Base-by-base conservation (phyloP, 1,140 invertebrate genomes). In the Papilio polyxenes region DNA sequence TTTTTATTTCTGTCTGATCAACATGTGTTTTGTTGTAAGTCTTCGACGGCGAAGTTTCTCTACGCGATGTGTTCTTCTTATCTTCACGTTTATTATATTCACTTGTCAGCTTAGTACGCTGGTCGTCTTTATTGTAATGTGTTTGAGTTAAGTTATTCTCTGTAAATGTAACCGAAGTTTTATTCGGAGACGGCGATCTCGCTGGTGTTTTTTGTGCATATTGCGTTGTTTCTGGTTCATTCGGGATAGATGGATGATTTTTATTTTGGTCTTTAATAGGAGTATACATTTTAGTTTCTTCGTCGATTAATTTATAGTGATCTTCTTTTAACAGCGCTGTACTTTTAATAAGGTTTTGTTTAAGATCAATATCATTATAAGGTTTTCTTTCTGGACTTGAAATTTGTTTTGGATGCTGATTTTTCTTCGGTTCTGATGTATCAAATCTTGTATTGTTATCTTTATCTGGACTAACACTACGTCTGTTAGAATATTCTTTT, bases 241-340 rank as follows among this genome's bases (percentile, higher is more conserved):
- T 23, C 40, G 49, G 15, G 31, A 37, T 15, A 11, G 82, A 62
- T 40, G 48, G 13, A 48, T 80, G 76, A 80, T 48, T 80, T 17
- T 83, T 59, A 53, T 85, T 81, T 74, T 74, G 81, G 80, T 84
- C 83, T 75, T 87, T 82, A 80, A 77, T 84, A 20, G 76, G 84
- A 72, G 88, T 83, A 48, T 89, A 90, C 85, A 88, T 90, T 87
- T 93, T 93, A 13, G 90, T 93, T 87, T 94, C 91, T 82, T 94
- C 92, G 62, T 92, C 90, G 51, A 93, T 87, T 77, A 92, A 92
- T 82, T 86, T 90, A 49, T 91, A 89, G 82, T 92, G 89, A 78
- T 91, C 89, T 85, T 92, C 83, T 81, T 85, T 87, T 7, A 86
- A 72, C 15, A 37, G 23, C 31, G 37, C 23, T 80, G 86, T 89